Percentiles rank a stretch among this genome's conserved stretches.
Evolutionary conservation across 2,888 invertebrate species (phyloP).

Genomic region (Ochropleura leucogaster): DNA sequence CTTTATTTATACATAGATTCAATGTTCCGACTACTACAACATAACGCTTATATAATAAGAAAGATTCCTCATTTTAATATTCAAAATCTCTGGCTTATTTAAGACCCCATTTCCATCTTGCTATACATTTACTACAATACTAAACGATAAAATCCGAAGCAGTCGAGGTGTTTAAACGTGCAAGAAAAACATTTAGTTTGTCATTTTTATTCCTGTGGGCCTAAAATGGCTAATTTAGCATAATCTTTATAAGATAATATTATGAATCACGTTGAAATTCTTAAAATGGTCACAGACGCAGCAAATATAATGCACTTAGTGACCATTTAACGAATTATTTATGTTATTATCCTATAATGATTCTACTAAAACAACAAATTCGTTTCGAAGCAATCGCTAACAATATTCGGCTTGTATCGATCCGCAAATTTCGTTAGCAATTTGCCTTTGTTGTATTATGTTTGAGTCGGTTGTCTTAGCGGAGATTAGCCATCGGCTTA

Average conservation of each 20-base stretch:
- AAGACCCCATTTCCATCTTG: background rate
- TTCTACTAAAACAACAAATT: background rate
- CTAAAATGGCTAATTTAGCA: too few species aligned
- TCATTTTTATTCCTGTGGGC: background rate
- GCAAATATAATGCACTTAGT: too few species aligned
- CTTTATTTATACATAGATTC: slow-evolving; percentile 27
- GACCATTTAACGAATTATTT: too few species aligned
- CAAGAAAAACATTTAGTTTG: background rate
- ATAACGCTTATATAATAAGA: slow-evolving; percentile 24
- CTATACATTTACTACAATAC: slow-evolving; percentile 4
- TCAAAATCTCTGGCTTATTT: slow-evolving; percentile 11
- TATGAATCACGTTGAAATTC: too few species aligned
- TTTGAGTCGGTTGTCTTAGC: too few species aligned
- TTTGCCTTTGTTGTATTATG: background rate
- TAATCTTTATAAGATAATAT: too few species aligned
- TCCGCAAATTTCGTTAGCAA: background rate
- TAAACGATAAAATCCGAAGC: slow-evolving; percentile 8
- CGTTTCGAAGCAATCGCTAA: background rate
- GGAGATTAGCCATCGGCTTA: too few species aligned
- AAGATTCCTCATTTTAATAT: slow-evolving; percentile 20
- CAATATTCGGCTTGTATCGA: background rate
- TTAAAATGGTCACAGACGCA: too few species aligned
- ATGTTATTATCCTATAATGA: too few species aligned
- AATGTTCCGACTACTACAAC: slow-evolving; percentile 24
- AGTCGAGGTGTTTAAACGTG: background rate